A percentile compares a stretch with the other conserved stretches of the same genome.
These are phyloP conservation scores for Azemiops feae DNA, from an alignment of 2,113 vertebrate genomes.

Conservation along the genomic window DNA sequence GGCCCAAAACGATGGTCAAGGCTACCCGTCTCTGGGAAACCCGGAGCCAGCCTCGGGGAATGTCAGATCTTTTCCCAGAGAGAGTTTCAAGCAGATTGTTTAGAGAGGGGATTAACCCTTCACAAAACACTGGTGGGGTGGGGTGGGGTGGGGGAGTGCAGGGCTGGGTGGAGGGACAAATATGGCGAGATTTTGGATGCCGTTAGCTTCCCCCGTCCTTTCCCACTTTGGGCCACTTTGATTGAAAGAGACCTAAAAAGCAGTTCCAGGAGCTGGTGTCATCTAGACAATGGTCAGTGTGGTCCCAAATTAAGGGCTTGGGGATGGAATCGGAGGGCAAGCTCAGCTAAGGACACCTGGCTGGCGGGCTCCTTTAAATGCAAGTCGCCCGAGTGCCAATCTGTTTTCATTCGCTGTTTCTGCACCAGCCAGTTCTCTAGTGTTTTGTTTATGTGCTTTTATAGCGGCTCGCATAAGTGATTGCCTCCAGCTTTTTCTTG, in stretches of 20 bases:
- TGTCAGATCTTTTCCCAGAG: constrained; percentile 23
- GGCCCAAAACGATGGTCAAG: constrained; percentile 2
- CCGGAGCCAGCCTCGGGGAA: constrained; percentile 12
- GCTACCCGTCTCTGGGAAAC: constrained; percentile 30
- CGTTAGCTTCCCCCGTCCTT: neutral
- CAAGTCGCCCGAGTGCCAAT: neutral
- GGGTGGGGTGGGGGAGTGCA: neutral
- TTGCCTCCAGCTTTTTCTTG: neutral
- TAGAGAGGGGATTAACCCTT: constrained; percentile 24
- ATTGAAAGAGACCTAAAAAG: neutral
- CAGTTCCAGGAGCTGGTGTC: neutral
- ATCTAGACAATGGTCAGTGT: neutral
- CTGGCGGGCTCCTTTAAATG: neutral
- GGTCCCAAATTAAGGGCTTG: neutral
- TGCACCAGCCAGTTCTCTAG: neutral
- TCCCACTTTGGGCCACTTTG: neutral
- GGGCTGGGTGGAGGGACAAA: neutral
- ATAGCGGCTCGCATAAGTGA: neutral
- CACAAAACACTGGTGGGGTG: neutral
- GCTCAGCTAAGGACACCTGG: neutral
- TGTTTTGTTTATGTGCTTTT: neutral
- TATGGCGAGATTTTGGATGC: neutral
- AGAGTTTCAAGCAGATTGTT: constrained; percentile 5
- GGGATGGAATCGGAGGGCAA: neutral
- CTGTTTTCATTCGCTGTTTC: neutral